Evolutionary conservation across 2,888 invertebrate species (phyloP).

Genomic region (Ptychoptera albimana): DNA sequence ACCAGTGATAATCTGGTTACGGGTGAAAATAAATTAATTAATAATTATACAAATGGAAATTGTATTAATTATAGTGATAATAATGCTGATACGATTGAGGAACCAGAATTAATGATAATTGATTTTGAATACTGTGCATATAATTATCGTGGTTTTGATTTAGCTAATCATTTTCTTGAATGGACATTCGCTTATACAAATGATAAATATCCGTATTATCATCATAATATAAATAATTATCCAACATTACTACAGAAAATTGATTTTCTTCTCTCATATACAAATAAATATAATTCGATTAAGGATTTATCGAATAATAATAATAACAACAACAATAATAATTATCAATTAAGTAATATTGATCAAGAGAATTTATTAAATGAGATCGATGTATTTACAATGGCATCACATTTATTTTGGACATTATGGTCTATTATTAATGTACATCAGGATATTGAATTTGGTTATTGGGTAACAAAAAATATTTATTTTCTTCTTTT

Average conservation of each 20-base stretch:
- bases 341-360: too few species aligned
- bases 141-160: conserved; percentile 82
- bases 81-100: conserved; percentile 12
- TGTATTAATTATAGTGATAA: not conserved
- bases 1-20: not conserved
- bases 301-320: too few species aligned
- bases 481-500: not conserved
- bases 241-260: conserved; percentile 61
- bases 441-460: conserved; percentile 75
- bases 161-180: conserved; percentile 90
- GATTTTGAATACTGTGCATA: conserved; percentile 95
- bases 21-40: not conserved
- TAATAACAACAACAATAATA: too few species aligned
- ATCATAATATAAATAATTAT: conserved; percentile 46
- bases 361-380: conserved; percentile 10
- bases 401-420: conserved; percentile 91
- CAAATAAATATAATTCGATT: too few species aligned
- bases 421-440: conserved; percentile 83
- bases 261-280: too few species aligned
- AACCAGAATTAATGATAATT: conserved; percentile 56
- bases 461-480: conserved; percentile 78
- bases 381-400: conserved; percentile 70
- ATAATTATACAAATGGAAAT: too few species aligned
- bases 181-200: conserved; percentile 82
- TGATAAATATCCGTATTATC: conserved; percentile 60